A percentile compares a stretch with the other conserved stretches of the same genome.
These are phyloP conservation scores for Hymenochirus boettgeri DNA, from an alignment of 2,113 vertebrate species.

Conservation along the genomic window DNA sequence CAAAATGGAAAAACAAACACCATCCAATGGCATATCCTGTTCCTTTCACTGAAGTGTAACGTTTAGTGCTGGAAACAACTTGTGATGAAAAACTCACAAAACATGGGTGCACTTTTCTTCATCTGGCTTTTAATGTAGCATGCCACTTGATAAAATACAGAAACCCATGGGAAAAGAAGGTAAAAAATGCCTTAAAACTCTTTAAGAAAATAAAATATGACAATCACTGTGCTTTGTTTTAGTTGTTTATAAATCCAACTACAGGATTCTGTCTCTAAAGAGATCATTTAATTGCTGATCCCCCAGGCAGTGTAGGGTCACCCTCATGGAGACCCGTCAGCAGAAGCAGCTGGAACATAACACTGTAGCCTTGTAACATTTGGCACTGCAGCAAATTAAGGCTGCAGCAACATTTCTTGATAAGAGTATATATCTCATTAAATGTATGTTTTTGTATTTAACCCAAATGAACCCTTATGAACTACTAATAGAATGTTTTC, in stretches of 20 bases:
- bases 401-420: neutral
- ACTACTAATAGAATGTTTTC: neutral
- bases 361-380: neutral
- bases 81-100: too few relatives aligned
- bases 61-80: too few relatives aligned
- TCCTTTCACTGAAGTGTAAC: too few relatives aligned
- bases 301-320: neutral
- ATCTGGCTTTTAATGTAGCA: too few relatives aligned
- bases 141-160: neutral
- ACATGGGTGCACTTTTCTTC: too few relatives aligned
- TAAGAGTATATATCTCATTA: neutral
- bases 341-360: conserved; percentile 10
- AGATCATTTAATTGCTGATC: neutral
- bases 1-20: too few relatives aligned
- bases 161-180: neutral
- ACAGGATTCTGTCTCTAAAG: neutral
- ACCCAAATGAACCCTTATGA: neutral
- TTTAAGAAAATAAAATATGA: neutral
- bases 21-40: too few relatives aligned
- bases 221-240: neutral
- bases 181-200: neutral
- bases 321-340: neutral
- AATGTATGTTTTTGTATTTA: neutral
- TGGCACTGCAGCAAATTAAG: neutral
- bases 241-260: neutral